Evolutionary conservation across 1,140 invertebrate species (phyloP).

Genomic region (Physella acuta): DNA sequence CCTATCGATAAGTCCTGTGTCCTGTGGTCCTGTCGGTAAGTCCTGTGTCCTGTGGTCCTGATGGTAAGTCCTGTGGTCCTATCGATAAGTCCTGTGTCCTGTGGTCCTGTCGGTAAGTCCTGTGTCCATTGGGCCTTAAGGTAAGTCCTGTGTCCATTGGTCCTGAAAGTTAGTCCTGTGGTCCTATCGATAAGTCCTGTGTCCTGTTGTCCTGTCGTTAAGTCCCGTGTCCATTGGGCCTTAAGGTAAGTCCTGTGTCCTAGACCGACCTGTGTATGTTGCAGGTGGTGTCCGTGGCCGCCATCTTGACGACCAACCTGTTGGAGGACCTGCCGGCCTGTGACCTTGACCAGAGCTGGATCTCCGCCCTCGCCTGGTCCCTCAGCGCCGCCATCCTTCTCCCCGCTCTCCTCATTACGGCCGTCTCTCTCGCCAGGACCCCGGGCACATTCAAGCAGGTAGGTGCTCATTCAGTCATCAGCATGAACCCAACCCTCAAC

Average conservation of each 20-base stretch:
- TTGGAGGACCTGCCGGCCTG: neutral
- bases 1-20: conserved; percentile 48
- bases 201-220: conserved; percentile 44
- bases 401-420: conserved; percentile 4
- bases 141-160: too few species aligned
- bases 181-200: conserved; percentile 48
- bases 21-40: conserved; percentile 44
- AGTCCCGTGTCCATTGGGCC: too few species aligned
- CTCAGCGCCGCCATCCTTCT: conserved; percentile 3
- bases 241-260: too few species aligned
- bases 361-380: conserved; percentile 4
- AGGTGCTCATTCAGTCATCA: neutral
- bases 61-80: conserved; percentile 39
- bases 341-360: conserved; percentile 5
- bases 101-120: conserved; percentile 41
- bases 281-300: neutral
- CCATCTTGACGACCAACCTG: conserved; percentile 5
- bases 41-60: too few species aligned
- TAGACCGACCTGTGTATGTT: neutral
- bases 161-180: conserved; percentile 23
- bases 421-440: neutral
- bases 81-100: conserved; percentile 48
- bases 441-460: conserved; percentile 20
- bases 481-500: too few species aligned
- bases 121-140: too few species aligned